Evolutionary conservation across 1,140 invertebrate genomes (phyloP).

Genomic region (Teleogryllus occipitalis): DNA sequence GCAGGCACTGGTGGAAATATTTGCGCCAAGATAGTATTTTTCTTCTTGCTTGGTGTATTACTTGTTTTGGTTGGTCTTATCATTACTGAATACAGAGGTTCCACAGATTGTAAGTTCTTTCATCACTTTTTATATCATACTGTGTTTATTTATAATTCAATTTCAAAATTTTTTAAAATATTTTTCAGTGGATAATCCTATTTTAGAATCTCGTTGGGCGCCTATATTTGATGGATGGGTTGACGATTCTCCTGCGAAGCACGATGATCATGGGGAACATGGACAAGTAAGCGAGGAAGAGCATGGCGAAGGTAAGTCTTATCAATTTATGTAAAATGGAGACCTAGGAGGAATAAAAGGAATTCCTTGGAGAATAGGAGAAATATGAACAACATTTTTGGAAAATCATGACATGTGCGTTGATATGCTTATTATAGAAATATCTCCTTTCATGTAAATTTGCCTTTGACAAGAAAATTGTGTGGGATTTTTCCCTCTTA

Average conservation of each 20-base stretch:
- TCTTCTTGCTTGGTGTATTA: conserved; percentile 58
- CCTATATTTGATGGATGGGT: conserved; percentile 67
- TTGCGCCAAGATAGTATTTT: conserved; percentile 75
- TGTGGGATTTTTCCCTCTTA: no score
- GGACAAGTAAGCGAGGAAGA: conserved; percentile 12
- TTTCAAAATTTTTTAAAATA: not conserved
- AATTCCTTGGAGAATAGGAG: no score
- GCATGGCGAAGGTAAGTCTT: conserved; percentile 7
- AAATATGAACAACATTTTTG: no score
- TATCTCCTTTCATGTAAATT: no score
- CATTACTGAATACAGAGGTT: conserved; percentile 66
- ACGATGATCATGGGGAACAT: conserved; percentile 35
- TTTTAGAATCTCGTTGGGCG: conserved; percentile 60
- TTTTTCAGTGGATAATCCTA: conserved; percentile 57
- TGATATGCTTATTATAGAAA: no score
- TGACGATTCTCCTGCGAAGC: conserved; percentile 49
- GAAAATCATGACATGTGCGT: no score
- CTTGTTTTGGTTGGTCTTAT: conserved; percentile 63
- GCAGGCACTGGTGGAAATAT: conserved; percentile 65
- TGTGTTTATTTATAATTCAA: not conserved
- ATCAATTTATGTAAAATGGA: not conserved
- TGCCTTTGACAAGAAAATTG: no score
- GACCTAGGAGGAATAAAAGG: no score
- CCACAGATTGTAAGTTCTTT: conserved; percentile 58
- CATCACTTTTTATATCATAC: conserved; percentile 11